A percentile compares a stretch with the other conserved stretches of the same genome.
These are phyloP conservation scores for Aleiodes leptofemur DNA, from an alignment of 2,888 invertebrate species.

Conservation along the genomic window DNA sequence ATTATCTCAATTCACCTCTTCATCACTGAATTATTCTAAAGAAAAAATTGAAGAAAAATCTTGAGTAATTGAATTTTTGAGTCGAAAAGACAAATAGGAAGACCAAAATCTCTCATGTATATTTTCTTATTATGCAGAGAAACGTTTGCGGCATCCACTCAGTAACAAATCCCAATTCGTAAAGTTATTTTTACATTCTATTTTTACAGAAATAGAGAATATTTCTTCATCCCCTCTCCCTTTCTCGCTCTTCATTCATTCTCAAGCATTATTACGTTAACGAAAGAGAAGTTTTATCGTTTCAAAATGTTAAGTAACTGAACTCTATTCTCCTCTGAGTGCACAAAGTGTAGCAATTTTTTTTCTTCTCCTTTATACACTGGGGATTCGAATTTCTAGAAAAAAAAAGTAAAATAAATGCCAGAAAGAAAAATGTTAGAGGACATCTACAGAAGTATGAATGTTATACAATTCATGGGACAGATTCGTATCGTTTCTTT, in stretches of 20 bases:
- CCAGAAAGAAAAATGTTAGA: background rate
- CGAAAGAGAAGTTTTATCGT: slow-evolving; percentile 41
- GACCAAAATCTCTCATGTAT: background rate
- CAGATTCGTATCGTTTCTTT: slow-evolving; percentile 1
- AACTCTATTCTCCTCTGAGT: background rate
- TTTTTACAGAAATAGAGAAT: slow-evolving; percentile 4
- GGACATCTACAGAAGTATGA: slow-evolving; percentile 17
- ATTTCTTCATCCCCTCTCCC: background rate
- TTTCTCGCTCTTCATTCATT: background rate
- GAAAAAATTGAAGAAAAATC: background rate
- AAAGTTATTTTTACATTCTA: slow-evolving; percentile 21
- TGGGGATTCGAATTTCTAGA: too few species aligned
- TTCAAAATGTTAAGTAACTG: slow-evolving; percentile 17
- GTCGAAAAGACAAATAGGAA: background rate
- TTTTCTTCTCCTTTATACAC: too few species aligned
- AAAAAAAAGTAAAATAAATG: too few species aligned
- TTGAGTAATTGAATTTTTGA: slow-evolving; percentile 6
- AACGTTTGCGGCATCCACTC: slow-evolving; percentile 41
- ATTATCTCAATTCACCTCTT: too few species aligned
- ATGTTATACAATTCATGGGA: slow-evolving; percentile 5
- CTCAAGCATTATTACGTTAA: slow-evolving; percentile 35
- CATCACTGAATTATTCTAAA: background rate
- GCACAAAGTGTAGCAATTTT: slow-evolving; percentile 7
- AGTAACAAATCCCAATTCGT: slow-evolving; percentile 45
- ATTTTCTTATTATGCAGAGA: slow-evolving; percentile 46